These are phyloP conservation scores for Ophion ellenae DNA, from an alignment of 2,888 invertebrate genomes.

Conservation along the genomic window DNA sequence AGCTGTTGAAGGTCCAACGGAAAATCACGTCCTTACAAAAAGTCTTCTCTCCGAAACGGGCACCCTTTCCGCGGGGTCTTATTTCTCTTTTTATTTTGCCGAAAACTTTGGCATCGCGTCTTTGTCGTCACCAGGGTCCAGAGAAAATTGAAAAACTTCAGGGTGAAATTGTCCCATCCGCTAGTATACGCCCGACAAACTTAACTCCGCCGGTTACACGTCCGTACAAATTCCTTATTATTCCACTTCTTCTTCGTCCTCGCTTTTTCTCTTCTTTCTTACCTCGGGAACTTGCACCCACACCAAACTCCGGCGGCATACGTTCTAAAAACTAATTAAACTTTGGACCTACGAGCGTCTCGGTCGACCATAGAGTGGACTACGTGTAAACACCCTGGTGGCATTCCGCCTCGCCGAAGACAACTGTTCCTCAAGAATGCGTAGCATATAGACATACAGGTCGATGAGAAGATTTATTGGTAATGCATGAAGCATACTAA, in stretches of 20 bases:
- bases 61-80: background rate
- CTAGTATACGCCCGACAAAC: conserved; percentile 76
- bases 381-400: conserved; percentile 10
- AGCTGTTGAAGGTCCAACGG: no score
- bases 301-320: conserved; percentile 64
- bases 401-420: conserved; percentile 55
- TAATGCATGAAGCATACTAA: conserved; percentile 64
- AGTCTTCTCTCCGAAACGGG: background rate
- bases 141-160: conserved; percentile 83
- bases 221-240: conserved; percentile 30
- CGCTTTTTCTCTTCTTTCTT: conserved; percentile 59
- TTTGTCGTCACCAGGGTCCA: conserved; percentile 53
- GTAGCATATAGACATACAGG: background rate
- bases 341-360: conserved; percentile 76
- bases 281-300: conserved; percentile 52
- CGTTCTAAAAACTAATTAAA: conserved; percentile 83
- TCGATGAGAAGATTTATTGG: conserved; percentile 31
- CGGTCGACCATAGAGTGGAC: conserved; percentile 38
- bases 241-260: conserved; percentile 9
- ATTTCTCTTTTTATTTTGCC: conserved; percentile 9
- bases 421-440: conserved; percentile 52
- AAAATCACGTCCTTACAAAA: background rate
- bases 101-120: conserved; percentile 28
- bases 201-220: conserved; percentile 69
- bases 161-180: conserved; percentile 78